These are phyloP conservation scores for Plestiodon gilberti DNA, from an alignment of 2,113 vertebrate species.

Conservation along the genomic window DNA sequence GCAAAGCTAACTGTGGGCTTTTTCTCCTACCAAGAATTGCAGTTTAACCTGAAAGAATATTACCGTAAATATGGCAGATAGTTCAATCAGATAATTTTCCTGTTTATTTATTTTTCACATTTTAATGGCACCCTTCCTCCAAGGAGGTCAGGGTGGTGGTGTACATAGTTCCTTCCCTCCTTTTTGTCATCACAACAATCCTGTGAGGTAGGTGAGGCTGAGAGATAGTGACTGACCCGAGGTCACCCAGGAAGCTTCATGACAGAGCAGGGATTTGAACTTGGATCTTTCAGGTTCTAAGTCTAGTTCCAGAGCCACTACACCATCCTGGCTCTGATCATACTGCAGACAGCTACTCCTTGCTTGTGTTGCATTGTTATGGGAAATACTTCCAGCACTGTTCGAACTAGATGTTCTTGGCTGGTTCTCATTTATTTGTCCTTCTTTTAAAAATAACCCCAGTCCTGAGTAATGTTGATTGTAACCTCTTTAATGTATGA, in stretches of 20 bases:
- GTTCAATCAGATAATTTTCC: not conserved
- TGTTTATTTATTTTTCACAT: too few species aligned
- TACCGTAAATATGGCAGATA: not conserved
- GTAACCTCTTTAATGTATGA: slow-evolving; percentile 85
- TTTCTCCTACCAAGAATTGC: not conserved
- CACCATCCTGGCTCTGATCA: not conserved
- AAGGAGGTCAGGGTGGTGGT: too few species aligned
- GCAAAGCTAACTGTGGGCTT: too few species aligned
- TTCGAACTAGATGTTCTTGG: not conserved
- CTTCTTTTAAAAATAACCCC: slow-evolving; percentile 32
- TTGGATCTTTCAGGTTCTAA: too few species aligned
- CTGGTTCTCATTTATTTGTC: not conserved
- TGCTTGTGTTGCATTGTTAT: accelerated
- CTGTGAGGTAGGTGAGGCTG: too few species aligned
- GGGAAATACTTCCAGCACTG: not conserved
- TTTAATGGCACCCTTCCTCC: too few species aligned
- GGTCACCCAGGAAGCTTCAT: too few species aligned
- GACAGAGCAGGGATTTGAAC: too few species aligned
- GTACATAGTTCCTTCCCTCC: too few species aligned
- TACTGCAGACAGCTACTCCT: not conserved
- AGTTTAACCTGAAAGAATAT: not conserved
- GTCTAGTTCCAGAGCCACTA: too few species aligned
- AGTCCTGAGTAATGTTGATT: slow-evolving; percentile 72
- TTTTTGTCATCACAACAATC: too few species aligned
- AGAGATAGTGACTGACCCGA: too few species aligned